Evolutionary conservation across 2,888 invertebrate species (phyloP).

Genomic region (Lymantria dispar): DNA sequence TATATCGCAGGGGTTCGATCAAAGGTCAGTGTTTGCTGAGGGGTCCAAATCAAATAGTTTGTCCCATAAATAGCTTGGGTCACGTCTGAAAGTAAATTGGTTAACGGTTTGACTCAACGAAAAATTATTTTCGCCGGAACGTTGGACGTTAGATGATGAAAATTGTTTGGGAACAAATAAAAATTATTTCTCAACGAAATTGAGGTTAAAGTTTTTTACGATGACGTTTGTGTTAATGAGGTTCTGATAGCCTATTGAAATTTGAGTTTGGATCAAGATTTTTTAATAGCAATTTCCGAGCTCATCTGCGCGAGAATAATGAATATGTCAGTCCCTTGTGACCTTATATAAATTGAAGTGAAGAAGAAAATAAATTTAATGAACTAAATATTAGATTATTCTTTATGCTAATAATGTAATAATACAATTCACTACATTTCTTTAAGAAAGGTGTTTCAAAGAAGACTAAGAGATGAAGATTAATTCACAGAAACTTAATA

Average conservation of each 20-base stretch:
- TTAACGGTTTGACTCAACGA: slow-evolving; percentile 34
- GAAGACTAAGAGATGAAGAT: no score
- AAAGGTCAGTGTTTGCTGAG: slow-evolving; percentile 37
- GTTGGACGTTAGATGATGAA: slow-evolving; percentile 21
- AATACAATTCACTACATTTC: no score
- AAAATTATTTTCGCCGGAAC: slow-evolving; percentile 38
- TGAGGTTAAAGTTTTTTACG: slow-evolving; percentile 23
- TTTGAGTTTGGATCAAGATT: slow-evolving; percentile 7
- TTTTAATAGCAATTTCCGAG: slow-evolving; percentile 18
- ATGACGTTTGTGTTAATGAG: slow-evolving; percentile 26
- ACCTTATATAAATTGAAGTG: not conserved
- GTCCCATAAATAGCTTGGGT: slow-evolving; percentile 40
- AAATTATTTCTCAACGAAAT: slow-evolving; percentile 26
- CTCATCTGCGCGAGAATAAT: slow-evolving; percentile 1
- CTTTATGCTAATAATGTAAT: no score
- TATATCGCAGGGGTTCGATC: slow-evolving; percentile 31
- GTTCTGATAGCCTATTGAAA: slow-evolving; percentile 6
- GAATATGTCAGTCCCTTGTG: not conserved
- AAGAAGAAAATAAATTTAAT: not conserved
- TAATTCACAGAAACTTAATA: no score
- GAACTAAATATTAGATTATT: not conserved
- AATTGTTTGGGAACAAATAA: slow-evolving; percentile 37
- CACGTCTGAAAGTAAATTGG: slow-evolving; percentile 38
- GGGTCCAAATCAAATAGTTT: slow-evolving; percentile 40
- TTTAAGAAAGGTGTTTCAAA: no score